Evolutionary conservation across 2,888 invertebrate species (phyloP).

Genomic region (Pristionchus entomophagus): DNA sequence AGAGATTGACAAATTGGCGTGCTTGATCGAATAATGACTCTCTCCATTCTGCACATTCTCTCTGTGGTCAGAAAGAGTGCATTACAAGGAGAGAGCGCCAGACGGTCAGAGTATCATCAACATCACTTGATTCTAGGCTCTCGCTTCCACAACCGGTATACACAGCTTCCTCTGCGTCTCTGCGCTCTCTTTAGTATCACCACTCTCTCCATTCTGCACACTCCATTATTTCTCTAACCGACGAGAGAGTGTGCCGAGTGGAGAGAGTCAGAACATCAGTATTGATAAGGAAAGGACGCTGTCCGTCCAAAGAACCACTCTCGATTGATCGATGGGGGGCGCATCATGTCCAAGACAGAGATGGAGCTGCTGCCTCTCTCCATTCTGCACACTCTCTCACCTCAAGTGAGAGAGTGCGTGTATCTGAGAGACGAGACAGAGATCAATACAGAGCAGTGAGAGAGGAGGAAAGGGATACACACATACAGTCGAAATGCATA

Average conservation of each 20-base stretch:
- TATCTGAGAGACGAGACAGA: neutral
- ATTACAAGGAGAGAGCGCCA: neutral
- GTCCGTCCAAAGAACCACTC: neutral
- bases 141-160: neutral
- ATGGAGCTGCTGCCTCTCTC: too few species aligned
- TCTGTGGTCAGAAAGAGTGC: neutral
- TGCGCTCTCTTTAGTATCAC: neutral
- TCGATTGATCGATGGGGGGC: neutral
- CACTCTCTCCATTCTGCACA: too few species aligned
- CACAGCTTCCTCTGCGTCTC: neutral
- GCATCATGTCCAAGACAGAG: neutral
- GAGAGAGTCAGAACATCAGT: neutral
- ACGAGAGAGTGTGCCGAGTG: too few species aligned
- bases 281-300: neutral
- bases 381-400: too few species aligned
- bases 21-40: too few species aligned
- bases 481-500: constrained; percentile 28
- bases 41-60: too few species aligned
- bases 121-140: neutral
- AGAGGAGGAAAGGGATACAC: constrained; percentile 36
- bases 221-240: too few species aligned
- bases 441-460: neutral
- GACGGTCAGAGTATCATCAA: neutral
- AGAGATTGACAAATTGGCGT: neutral
- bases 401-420: neutral